Conservation (phyloP, 2,113 vertebrate genomes). For the Tenrec ecaudatus region DNA sequence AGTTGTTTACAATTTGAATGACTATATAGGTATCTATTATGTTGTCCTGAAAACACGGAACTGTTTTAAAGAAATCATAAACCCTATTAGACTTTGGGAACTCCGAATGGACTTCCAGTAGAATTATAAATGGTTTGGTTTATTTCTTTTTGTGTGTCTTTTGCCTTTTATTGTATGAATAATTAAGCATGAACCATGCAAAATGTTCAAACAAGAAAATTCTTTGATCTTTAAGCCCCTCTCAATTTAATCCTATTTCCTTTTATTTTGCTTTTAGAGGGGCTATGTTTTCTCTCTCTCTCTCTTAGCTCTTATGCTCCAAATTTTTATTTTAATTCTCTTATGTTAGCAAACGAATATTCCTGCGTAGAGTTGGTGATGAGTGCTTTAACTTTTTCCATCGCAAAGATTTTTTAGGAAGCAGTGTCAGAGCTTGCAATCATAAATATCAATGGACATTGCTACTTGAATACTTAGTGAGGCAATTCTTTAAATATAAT, state of each 20-base stretch:
- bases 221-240: slow-evolving; percentile 38
- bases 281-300: neutral
- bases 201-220: slow-evolving; percentile 42
- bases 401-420: neutral
- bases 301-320: neutral
- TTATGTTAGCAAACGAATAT: slow-evolving; percentile 1
- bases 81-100: slow-evolving; percentile 9
- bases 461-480: neutral
- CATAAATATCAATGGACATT: neutral
- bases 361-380: neutral
- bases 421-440: neutral
- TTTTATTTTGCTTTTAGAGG: slow-evolving; percentile 44
- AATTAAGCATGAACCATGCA: slow-evolving; percentile 52
- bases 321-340: slow-evolving; percentile 58
- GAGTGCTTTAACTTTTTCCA: slow-evolving; percentile 39
- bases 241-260: neutral
- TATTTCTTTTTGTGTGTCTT: slow-evolving; percentile 38
- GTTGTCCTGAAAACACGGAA: neutral
- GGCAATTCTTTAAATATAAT: neutral
- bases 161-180: slow-evolving; percentile 36
- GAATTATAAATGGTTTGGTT: slow-evolving; percentile 43
- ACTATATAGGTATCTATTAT: neutral
- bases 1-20: slow-evolving; percentile 21
- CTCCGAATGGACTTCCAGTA: neutral
- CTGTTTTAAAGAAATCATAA: slow-evolving; percentile 50